Evolutionary conservation across 2,113 vertebrate species (phyloP), one percentile per base, ranked within the genome.

Genomic region (Tricholaema leucomelas): DNA sequence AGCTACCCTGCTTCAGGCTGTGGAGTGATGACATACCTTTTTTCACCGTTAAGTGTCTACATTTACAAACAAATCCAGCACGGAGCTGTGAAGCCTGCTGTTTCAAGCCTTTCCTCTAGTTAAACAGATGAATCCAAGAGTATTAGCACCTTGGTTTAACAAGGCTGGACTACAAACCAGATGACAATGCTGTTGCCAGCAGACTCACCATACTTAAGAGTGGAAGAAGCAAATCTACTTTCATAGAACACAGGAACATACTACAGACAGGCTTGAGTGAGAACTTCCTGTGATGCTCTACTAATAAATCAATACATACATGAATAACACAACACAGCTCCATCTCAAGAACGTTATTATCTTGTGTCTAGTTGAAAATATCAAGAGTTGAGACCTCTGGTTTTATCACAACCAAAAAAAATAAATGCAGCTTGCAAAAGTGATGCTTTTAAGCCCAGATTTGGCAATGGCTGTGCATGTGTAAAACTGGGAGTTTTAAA

Each of bases 1-100:
- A 50, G 38, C 52, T 23, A 1, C 27, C 52, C 30, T 42, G 52
- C 70, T 30, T 6, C 35, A 54, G 74, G 71, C 77, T 92, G 50
- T n/a, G 33, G 61, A 93, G 71, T 3, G 48, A 84, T 90, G 88
- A 77, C 75, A 59, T 94, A 70, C 88, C 91, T 76, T 61, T 86
- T 91, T 69, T 69, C 91, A 85, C 88, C 89, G 55, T 93, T 88
- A 92, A 96, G 94, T 73, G 81, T 89, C 92, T 66, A 88, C 87
- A 44, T 93, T 78, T 40, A 80, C 91, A 93, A 94, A 92, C 81
- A 94, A 92, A 87, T 89, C n/a, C 55, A 27, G 59, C 9, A n/a
- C 78, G 75, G 78, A 66, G 67, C 66, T 76, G 13, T 8, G 15
- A 27, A 54, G 30, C 77, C 54, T 48, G 73, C 88, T 75, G 70